These are phyloP conservation scores for Aphodius granarius DNA, from an alignment of 2,888 invertebrate species.

Conservation along the genomic window DNA sequence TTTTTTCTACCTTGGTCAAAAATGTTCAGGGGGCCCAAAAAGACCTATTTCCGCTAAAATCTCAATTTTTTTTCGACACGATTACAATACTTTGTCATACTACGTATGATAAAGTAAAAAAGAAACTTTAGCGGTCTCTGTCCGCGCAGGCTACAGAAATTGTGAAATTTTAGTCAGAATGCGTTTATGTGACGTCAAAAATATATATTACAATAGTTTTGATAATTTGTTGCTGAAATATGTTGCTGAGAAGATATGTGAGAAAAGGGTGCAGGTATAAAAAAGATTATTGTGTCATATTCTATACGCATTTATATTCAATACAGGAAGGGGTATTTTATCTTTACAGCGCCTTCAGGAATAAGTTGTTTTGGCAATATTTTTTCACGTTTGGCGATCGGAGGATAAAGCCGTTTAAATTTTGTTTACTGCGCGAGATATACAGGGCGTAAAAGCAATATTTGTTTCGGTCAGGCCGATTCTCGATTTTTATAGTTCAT, in stretches of 20 bases:
- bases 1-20: too few relatives aligned
- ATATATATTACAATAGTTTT: too few relatives aligned
- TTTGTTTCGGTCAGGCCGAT: not conserved
- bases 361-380: not conserved
- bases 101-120: too few relatives aligned
- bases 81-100: too few relatives aligned
- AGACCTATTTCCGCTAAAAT: too few relatives aligned
- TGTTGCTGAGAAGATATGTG: too few relatives aligned
- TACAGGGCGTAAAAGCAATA: constrained; percentile 11
- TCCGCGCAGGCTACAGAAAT: too few relatives aligned
- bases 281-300: not conserved
- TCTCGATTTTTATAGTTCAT: not conserved
- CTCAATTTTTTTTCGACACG: too few relatives aligned
- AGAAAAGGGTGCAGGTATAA: not conserved
- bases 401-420: constrained; percentile 5
- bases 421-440: constrained; percentile 12
- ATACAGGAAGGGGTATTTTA: not conserved
- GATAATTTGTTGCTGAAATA: not conserved
- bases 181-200: too few relatives aligned
- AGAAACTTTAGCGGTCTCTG: too few relatives aligned
- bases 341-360: not conserved
- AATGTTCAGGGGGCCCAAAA: too few relatives aligned
- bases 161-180: too few relatives aligned
- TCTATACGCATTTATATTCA: not conserved
- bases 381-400: not conserved